Conservation (phyloP, 2,113 vertebrate genomes). For the Rhabdomys dilectus region DNA sequence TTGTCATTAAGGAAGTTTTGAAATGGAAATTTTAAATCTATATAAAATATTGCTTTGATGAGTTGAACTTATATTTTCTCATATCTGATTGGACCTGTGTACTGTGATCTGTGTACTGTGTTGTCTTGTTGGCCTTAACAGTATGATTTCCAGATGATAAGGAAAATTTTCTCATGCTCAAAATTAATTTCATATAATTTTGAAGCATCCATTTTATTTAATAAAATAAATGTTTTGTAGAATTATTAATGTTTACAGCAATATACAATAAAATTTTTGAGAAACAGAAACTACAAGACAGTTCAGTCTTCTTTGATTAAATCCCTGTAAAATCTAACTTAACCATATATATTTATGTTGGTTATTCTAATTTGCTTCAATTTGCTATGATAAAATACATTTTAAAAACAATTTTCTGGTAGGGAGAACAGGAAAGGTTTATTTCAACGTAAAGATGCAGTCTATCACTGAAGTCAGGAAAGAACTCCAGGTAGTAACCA, state of each 20-base stretch:
- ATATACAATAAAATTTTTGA: background rate
- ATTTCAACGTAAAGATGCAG: background rate
- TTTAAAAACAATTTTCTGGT: background rate
- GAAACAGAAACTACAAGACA: background rate
- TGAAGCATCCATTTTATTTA: background rate
- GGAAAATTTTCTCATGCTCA: background rate
- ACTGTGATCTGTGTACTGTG: accelerated
- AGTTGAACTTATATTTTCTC: background rate
- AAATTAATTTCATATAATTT: background rate
- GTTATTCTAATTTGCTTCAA: background rate
- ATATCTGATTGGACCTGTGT: background rate
- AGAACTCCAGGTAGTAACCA: background rate
- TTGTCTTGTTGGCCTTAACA: background rate
- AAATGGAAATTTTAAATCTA: background rate
- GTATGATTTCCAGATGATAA: background rate
- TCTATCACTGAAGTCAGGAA: background rate
- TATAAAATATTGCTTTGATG: background rate
- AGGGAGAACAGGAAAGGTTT: background rate
- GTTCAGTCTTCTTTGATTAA: background rate
- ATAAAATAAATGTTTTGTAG: background rate
- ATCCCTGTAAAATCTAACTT: background rate
- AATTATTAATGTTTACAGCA: background rate
- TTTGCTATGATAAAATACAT: background rate
- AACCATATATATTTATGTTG: background rate
- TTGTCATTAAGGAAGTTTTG: background rate